Base-by-base conservation (phyloP, 2,797 vertebrate genomes). In the Chrosomus eos region DNA sequence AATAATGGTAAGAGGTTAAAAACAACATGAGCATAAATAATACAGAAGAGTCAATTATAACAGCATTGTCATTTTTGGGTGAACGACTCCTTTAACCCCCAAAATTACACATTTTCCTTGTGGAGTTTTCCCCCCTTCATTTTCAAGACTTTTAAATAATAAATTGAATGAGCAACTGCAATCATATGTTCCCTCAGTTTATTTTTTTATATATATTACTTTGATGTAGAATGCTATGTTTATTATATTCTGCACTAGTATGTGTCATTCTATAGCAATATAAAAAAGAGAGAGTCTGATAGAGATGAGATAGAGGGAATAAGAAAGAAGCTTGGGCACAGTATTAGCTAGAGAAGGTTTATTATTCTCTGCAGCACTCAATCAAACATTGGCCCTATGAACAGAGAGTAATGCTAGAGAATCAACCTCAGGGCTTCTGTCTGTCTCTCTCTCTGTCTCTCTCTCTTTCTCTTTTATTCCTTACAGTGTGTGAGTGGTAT, bases 401-500 rank as follows among this genome's bases (percentile, higher is more conserved):
- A 95, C 95, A 94, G 94, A 96, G 95, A 97, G 95, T 95, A 93
- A 96, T 95, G 95, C 94, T 90, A 94, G 95, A 92, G 95, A 95
- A 95, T 95, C 95, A 92, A 96, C 95, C 95, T 93, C 93, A 93
- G 95, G 95, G 95, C 92, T 86, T 76, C 85, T 70, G 71, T 86
- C 87, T 85, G 82, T 90, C 90, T 85, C 85, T 82, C 60, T 76
- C 43, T 87, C 51, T 71, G 31, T 86, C 55, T 83, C 76, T 72
- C 67, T 72, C 67, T 79, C 72, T 79, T 86, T 84, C 53, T 70
- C 74, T 83, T 86, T 91, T 81, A 94, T 95, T 95, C 93, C 91
- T 93, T 94, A 95, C 95, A 95, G 95, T 96, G 95, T 97, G 96
- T 97, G 97, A 97, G 97, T 97, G 97, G 95, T 97, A 96, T 96